Evolutionary conservation across 2,888 invertebrate genomes (phyloP), one percentile per base, ranked within the genome.

Genomic region (Hecatera dysodea): DNA sequence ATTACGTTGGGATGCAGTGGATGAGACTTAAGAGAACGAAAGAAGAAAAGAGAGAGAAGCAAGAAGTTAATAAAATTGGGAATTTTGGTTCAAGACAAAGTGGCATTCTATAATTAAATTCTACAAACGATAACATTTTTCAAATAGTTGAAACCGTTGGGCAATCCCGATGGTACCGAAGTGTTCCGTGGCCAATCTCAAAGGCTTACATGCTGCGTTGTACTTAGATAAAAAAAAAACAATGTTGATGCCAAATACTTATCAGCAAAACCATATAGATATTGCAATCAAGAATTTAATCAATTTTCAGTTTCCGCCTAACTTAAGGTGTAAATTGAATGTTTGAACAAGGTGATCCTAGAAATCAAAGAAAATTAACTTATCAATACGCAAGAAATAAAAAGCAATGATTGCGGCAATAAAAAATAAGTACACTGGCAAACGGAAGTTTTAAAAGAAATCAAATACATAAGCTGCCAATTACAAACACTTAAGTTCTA

Each of bases 1-100:
- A 81, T 86, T 74, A 53, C 56, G 65, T 75, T 75, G 62, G 78
- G 60, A 62, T 80, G 67, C 11, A 75, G 68, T 88, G 89, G 90
- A 90, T 83, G 75, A 29, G 86, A 68, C 73, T 24, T 3, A 2
- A 19, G 9, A 67, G 3, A 15, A 46, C 33, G 33, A 6, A 33
- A 33, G 33, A 9, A 6, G 24, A 19, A 46, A n/a, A 46, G n/a
- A 39, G 39, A 39, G 39, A 39, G 15, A 39, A 15, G 39, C 15
- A 15, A 39, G 39, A 15, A 33, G 33, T 33, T 8, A 6, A 33
- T 6, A 33, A 33, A 33, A 33, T 33, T 33, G 33, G 6, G 33
- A 7, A 8, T 7, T 33, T 33, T 1, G 8, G 8, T 1, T 7
- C 33, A 8, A 33, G 33, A 33, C 33, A 8, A 33, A 33, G 5